Conservation (phyloP, 2,113 vertebrate species). For the Cryptotis parvus region DNA sequence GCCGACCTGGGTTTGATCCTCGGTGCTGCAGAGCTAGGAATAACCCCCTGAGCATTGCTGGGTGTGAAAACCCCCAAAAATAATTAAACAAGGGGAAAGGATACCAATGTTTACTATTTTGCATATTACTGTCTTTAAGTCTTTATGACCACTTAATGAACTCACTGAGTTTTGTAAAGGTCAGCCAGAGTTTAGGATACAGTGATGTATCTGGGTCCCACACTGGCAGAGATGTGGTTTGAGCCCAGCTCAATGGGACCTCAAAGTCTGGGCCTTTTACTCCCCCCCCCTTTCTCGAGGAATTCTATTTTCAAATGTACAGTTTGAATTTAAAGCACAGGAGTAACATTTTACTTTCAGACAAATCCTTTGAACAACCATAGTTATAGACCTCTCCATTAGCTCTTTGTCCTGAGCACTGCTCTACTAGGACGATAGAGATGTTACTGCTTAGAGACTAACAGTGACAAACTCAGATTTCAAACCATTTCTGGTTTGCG, state of each 20-base stretch:
- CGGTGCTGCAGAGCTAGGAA: too few relatives aligned
- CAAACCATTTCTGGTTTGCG: conserved; percentile 13
- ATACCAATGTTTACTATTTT: not conserved
- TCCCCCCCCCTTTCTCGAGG: not conserved
- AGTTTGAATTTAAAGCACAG: conserved; percentile 10
- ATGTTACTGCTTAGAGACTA: too few relatives aligned
- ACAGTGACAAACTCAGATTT: conserved; percentile 51
- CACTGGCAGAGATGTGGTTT: not conserved
- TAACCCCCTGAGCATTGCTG: too few relatives aligned
- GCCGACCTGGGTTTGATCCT: too few relatives aligned
- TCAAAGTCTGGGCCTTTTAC: not conserved
- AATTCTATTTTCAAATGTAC: not conserved
- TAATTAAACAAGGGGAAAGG: not conserved
- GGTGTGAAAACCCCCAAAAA: too few relatives aligned
- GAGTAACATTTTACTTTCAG: not conserved
- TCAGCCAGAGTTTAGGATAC: not conserved
- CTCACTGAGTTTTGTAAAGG: not conserved
- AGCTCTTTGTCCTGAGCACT: too few relatives aligned
- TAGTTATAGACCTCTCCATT: too few relatives aligned
- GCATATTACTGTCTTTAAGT: not conserved
- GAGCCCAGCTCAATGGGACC: not conserved
- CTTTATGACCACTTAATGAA: not conserved
- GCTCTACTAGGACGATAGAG: too few relatives aligned
- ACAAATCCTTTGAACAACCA: too few relatives aligned
- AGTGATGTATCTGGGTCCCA: not conserved